Evolutionary conservation across 2,113 vertebrate genomes (phyloP).

Genomic region (Pseudopipra pipra): DNA sequence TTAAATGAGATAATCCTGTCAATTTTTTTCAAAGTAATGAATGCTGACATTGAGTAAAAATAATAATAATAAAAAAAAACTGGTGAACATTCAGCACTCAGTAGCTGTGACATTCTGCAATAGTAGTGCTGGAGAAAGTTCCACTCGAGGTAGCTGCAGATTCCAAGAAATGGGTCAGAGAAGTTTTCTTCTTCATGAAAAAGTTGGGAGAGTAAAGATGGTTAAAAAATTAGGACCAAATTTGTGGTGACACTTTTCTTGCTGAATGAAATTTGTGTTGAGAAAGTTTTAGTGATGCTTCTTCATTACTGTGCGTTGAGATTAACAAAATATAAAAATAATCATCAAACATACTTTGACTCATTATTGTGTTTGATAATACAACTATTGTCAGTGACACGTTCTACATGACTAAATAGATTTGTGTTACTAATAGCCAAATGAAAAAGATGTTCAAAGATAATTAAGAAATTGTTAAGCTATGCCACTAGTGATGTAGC

Average conservation of each 20-base stretch:
- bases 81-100: not conserved
- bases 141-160: not conserved
- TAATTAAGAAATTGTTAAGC: not conserved
- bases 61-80: not conserved
- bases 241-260: not conserved
- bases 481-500: not conserved
- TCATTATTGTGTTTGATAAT: not conserved
- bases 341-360: not conserved
- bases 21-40: not conserved
- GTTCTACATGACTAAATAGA: not conserved
- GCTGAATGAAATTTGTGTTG: not conserved
- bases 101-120: not conserved
- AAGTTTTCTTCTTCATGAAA: not conserved
- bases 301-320: not conserved
- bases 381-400: not conserved
- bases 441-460: not conserved
- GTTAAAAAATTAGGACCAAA: not conserved
- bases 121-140: not conserved
- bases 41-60: not conserved
- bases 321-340: not conserved
- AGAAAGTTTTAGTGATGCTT: not conserved
- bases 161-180: not conserved
- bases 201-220: accelerated
- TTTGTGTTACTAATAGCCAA: not conserved
- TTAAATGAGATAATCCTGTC: not conserved